These are phyloP conservation scores for Solen grandis DNA, from an alignment of 1,140 invertebrate species.

Conservation along the genomic window DNA sequence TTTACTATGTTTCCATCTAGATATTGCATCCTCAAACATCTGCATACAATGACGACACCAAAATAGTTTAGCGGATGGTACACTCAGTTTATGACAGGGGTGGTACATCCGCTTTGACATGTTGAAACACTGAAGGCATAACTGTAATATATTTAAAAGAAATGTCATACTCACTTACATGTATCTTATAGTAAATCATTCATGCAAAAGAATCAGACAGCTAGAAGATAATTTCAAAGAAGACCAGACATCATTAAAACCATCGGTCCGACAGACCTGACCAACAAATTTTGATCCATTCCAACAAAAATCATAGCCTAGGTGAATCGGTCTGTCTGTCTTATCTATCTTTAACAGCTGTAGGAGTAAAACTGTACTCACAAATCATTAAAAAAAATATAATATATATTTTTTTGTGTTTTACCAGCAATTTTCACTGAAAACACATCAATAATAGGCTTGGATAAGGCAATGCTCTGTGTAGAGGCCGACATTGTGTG, in stretches of 20 bases:
- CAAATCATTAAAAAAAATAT: not conserved
- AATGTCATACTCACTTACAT: no score
- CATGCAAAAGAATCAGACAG: no score
- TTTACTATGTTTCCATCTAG: slow-evolving; percentile 72
- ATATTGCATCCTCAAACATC: slow-evolving; percentile 74
- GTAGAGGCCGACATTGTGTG: no score
- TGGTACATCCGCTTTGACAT: slow-evolving; percentile 63
- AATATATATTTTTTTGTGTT: not conserved
- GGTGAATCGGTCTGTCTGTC: no score
- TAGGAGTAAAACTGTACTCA: not conserved
- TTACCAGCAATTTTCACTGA: not conserved
- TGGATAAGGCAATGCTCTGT: not conserved
- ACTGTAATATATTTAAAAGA: no score
- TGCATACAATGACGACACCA: slow-evolving; percentile 76
- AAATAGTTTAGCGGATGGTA: slow-evolving; percentile 72
- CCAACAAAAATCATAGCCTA: no score
- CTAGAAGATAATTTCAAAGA: no score
- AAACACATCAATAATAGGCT: not conserved
- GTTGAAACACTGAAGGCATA: slow-evolving; percentile 31
- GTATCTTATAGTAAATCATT: no score
- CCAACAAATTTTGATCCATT: no score
- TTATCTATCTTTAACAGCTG: no score
- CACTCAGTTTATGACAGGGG: slow-evolving; percentile 72
- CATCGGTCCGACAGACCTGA: no score
- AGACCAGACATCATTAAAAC: no score